Conservation (phyloP, 2,888 invertebrate species). For the Sthenelais limicola region DNA sequence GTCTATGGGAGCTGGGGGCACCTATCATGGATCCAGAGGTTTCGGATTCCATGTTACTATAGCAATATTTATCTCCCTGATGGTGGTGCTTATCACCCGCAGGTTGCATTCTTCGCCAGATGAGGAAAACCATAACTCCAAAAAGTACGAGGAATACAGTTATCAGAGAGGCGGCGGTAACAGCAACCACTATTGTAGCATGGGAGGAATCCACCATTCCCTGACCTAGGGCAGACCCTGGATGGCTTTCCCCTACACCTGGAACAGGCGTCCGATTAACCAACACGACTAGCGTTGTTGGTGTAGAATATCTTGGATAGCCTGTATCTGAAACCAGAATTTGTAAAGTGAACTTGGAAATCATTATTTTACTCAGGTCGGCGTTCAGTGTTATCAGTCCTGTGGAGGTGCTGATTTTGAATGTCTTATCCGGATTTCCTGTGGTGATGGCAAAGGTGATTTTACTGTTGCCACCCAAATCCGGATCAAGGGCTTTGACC, state of each 20-base stretch:
- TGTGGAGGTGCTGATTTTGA: constrained; percentile 69
- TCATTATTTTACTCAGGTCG: constrained; percentile 54
- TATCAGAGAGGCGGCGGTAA: constrained; percentile 38
- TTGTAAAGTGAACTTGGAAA: constrained; percentile 42
- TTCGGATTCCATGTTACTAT: constrained; percentile 36
- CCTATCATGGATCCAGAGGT: too few species aligned
- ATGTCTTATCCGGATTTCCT: constrained; percentile 71
- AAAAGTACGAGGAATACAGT: constrained; percentile 40
- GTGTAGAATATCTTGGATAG: background rate
- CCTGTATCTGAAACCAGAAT: constrained; percentile 25
- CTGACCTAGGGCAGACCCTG: background rate
- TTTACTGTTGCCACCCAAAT: constrained; percentile 57
- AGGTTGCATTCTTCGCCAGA: constrained; percentile 32
- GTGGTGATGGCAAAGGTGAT: constrained; percentile 51
- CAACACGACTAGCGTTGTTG: constrained; percentile 3
- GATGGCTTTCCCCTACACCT: background rate
- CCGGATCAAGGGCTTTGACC: constrained; percentile 55
- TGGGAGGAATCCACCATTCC: constrained; percentile 13
- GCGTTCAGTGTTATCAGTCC: constrained; percentile 69
- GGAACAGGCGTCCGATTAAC: constrained; percentile 13
- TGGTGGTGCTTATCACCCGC: background rate
- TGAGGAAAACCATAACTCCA: constrained; percentile 34
- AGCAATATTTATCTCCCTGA: constrained; percentile 8
- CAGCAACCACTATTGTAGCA: constrained; percentile 33
- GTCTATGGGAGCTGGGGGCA: too few species aligned